Conservation (phyloP, 2,113 vertebrate genomes). For the rat (Rattus norvegicus) region DNA sequence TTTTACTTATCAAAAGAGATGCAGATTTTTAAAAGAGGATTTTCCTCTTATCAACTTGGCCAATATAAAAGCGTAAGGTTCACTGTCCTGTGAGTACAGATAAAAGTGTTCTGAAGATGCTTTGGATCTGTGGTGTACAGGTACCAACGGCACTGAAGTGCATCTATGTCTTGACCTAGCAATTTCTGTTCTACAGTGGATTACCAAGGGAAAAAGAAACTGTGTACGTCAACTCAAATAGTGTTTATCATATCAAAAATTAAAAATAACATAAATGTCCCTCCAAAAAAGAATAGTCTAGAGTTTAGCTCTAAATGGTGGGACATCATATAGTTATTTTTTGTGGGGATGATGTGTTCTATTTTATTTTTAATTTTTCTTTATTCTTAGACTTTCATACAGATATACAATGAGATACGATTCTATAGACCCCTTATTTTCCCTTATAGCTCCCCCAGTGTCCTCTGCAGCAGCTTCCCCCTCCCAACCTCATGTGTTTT, state of each 20-base stretch:
- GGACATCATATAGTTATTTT: background rate
- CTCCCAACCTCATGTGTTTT: background rate
- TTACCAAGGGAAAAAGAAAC: background rate
- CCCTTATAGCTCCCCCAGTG: background rate
- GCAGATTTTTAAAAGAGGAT: background rate
- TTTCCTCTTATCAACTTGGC: background rate
- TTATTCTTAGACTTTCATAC: background rate
- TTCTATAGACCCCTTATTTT: background rate
- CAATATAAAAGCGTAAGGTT: slow-evolving; percentile 35
- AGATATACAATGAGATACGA: background rate
- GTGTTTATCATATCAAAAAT: slow-evolving; percentile 35
- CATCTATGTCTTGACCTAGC: background rate
- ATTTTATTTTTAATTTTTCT: background rate
- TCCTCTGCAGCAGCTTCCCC: background rate
- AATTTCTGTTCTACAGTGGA: background rate
- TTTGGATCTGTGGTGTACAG: background rate
- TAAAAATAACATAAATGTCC: slow-evolving; percentile 8
- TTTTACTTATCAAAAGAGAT: slow-evolving; percentile 18
- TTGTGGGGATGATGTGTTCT: background rate
- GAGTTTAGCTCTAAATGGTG: background rate
- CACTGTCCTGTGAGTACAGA: background rate
- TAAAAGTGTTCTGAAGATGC: background rate
- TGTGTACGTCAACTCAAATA: background rate
- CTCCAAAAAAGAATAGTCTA: background rate
- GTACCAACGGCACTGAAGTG: background rate